Conservation (phyloP, 2,797 vertebrate genomes). For the Nyctibius grandis region DNA sequence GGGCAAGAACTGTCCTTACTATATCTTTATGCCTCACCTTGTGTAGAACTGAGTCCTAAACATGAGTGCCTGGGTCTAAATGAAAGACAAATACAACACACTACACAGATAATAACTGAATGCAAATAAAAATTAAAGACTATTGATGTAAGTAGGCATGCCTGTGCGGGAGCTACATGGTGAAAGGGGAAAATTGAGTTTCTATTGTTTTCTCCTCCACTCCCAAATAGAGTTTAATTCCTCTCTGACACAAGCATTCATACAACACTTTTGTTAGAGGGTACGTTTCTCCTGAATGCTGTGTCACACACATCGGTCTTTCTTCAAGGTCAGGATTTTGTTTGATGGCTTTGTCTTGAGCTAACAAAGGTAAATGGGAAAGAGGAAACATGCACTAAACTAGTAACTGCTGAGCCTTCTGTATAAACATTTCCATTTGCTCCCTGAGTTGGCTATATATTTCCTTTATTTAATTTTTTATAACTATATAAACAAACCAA, state of each 20-base stretch:
- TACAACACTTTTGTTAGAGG: not conserved
- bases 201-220: not conserved
- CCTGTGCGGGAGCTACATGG: fast-evolving
- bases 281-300: not conserved
- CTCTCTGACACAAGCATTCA: not conserved
- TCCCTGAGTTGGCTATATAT: not conserved
- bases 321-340: not conserved
- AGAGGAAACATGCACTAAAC: not conserved
- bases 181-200: not conserved
- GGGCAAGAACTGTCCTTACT: not conserved
- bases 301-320: not conserved
- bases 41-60: not conserved
- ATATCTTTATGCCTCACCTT: not conserved
- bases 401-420: not conserved
- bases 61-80: not conserved
- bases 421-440: not conserved
- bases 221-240: not conserved
- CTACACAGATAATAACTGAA: not conserved
- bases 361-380: not conserved
- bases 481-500: not conserved
- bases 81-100: not conserved
- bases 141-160: not conserved
- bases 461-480: conserved; percentile 4
- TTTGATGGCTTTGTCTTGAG: not conserved
- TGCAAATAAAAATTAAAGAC: not conserved